These are phyloP conservation scores for Eciton burchellii DNA, from an alignment of 1,140 invertebrate genomes.

Conservation along the genomic window DNA sequence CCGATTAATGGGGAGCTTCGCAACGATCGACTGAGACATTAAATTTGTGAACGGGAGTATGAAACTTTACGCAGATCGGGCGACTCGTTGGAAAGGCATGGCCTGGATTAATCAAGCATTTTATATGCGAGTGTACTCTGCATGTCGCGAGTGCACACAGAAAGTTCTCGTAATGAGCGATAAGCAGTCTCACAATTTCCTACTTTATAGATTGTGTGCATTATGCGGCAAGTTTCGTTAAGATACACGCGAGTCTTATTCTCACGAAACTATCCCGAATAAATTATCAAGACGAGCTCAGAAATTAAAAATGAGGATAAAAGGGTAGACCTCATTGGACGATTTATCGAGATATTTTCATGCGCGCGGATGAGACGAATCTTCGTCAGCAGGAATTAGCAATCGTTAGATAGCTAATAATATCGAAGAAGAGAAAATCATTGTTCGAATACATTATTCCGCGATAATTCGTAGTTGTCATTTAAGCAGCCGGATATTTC, in stretches of 20 bases:
- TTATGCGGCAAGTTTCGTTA: conserved; percentile 63
- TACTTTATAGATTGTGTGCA: conserved; percentile 36
- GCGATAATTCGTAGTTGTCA: too few relatives aligned
- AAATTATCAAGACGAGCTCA: conserved; percentile 34
- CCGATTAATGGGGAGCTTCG: conserved; percentile 29
- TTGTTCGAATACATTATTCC: not conserved
- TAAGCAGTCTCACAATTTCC: conserved; percentile 63
- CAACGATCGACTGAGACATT: not conserved
- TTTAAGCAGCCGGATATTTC: not conserved
- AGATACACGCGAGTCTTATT: conserved; percentile 64
- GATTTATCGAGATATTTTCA: too few relatives aligned
- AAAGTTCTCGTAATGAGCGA: conserved; percentile 68
- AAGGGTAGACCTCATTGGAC: too few relatives aligned
- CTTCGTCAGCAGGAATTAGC: too few relatives aligned
- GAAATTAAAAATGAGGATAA: too few relatives aligned
- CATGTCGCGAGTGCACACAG: conserved; percentile 44
- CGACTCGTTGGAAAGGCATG: conserved; percentile 63
- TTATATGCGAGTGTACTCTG: conserved; percentile 61
- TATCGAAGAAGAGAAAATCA: too few relatives aligned
- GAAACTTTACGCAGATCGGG: conserved; percentile 38
- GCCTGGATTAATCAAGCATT: conserved; percentile 69
- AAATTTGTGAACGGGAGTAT: conserved; percentile 39
- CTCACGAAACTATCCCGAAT: conserved; percentile 14
- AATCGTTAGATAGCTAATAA: too few relatives aligned
- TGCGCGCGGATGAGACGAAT: too few relatives aligned